Base-by-base conservation (phyloP, 2,888 invertebrate genomes). In the Ophraella communa region DNA sequence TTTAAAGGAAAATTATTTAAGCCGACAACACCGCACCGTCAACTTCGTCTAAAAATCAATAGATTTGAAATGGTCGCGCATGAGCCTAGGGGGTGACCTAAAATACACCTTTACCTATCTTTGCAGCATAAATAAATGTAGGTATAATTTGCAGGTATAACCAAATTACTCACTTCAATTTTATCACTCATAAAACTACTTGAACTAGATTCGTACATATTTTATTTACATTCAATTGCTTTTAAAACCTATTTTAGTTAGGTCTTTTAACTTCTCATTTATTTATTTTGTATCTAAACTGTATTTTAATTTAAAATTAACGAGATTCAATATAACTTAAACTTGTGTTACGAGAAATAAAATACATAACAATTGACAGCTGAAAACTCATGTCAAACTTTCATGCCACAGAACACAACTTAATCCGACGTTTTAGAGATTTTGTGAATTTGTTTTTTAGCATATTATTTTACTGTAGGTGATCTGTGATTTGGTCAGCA, bases 311-410 rank as follows among this genome's bases (percentile, higher is more conserved):
- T 51, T 27, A 10, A 51, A 51, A 51, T 27, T 20, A 30, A 45
- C 56, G 45, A 56, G 45, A 56, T 30, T 56, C 45, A 11, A 45
- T 56, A 45, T 23, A 27, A 30, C 56, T 45, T n/a, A 3, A 30
- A 59, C 23, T 59, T 59, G 42, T 24, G 59, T 42, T 59, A 59
- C 51, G 59, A 51, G n/a, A n/a, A n/a, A n/a, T n/a, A n/a, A n/a
- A n/a, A 49, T 11, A 44, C 8, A 44, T 1, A 47, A n/a, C 14
- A 47, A 47, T 1, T 23, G 47, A 23, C 23, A 49, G 7, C 8
- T 49, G n/a, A n/a, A n/a, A n/a, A n/a, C n/a, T n/a, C n/a, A n/a
- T n/a, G n/a, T n/a, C n/a, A n/a, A n/a, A n/a, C n/a, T n/a, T n/a
- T n/a, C n/a, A n/a, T n/a, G n/a, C n/a, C n/a, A n/a, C n/a, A n/a